A percentile compares a stretch with the other conserved stretches of the same genome.
Evolutionary conservation across 1,140 invertebrate genomes (phyloP).

Genomic region (Heliconius himera): DNA sequence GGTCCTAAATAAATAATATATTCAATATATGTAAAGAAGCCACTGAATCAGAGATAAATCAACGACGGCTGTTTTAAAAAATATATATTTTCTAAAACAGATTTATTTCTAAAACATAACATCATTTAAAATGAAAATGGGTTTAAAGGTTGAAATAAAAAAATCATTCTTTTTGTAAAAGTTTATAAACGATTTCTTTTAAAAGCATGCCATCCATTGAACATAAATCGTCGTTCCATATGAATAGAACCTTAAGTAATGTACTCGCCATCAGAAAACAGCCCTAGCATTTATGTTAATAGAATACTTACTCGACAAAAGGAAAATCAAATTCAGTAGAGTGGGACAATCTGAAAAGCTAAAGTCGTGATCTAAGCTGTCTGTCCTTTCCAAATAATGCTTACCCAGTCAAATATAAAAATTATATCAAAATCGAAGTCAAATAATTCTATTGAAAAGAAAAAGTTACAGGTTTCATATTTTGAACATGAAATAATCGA

Average conservation of each 20-base stretch:
- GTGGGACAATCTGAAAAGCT: constrained; percentile 20
- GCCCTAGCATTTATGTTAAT: constrained; percentile 31
- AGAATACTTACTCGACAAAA: constrained; percentile 33
- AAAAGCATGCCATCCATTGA: constrained; percentile 12
- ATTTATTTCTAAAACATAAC: no score
- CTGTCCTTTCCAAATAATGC: constrained; percentile 9
- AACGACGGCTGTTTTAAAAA: no score
- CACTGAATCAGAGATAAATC: no score
- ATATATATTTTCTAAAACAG: no score
- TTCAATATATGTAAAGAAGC: no score
- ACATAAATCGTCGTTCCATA: constrained; percentile 19
- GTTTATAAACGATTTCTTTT: constrained; percentile 4
- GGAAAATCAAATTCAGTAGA: constrained; percentile 31
- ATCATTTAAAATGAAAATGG: background rate
- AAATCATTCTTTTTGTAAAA: background rate
- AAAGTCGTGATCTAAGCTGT: constrained; percentile 25
- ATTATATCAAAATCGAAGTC: background rate
- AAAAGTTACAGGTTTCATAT: no score
- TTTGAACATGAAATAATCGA: no score
- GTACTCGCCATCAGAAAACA: constrained; percentile 27
- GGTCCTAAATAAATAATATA: no score
- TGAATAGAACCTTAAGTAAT: constrained; percentile 31
- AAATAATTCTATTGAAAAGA: no score
- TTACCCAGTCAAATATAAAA: constrained; percentile 1
- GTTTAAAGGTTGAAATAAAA: background rate